A percentile compares a stretch with the other conserved stretches of the same genome.
Evolutionary conservation across 2,113 vertebrate species (phyloP).

Genomic region (Pitta sordida): DNA sequence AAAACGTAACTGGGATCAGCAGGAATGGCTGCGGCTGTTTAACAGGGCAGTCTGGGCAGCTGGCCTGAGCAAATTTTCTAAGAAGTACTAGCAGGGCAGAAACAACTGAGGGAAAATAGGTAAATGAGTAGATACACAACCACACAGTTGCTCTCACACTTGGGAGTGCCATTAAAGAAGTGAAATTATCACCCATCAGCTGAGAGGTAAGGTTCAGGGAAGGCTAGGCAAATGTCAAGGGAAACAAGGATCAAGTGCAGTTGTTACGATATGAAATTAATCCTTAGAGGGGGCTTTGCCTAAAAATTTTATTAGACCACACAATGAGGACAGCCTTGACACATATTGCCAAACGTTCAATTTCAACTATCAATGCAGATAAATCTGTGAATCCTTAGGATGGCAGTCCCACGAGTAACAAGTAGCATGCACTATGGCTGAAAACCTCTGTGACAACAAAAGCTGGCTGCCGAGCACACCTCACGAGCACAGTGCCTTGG

Average conservation of each 20-base stretch:
- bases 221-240: background rate
- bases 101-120: background rate
- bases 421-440: background rate
- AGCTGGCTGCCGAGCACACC: background rate
- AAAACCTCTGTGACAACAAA: background rate
- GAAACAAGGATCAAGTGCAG: background rate
- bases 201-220: background rate
- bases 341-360: background rate
- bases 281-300: background rate
- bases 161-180: background rate
- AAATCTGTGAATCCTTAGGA: background rate
- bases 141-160: background rate
- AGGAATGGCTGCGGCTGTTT: background rate
- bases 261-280: background rate
- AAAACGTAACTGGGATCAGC: fast-evolving
- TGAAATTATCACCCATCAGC: background rate
- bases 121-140: background rate
- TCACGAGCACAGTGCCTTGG: background rate
- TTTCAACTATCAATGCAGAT: background rate
- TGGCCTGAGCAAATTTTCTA: background rate
- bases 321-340: background rate
- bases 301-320: background rate
- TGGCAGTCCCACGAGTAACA: background rate
- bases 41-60: background rate
- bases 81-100: background rate